Evolutionary conservation across 2,113 vertebrate genomes (phyloP), one percentile per base, ranked within the genome.

Genomic region (Eclectus roratus): DNA sequence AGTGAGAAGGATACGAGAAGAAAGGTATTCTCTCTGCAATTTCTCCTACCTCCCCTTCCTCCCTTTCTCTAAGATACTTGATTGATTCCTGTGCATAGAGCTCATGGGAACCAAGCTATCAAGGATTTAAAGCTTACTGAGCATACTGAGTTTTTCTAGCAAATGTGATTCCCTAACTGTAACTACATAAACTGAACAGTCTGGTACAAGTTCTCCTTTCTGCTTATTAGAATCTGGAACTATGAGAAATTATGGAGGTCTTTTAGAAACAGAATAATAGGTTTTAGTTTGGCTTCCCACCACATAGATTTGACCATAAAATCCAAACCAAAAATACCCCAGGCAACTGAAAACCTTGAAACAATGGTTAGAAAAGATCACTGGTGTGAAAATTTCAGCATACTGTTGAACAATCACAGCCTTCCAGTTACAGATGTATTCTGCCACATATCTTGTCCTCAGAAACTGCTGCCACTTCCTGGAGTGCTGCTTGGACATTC

Each of bases 1-100:
- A 66, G 99, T 99, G 11, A 96, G 97, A 37, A 98, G 95, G 91
- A 98, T 99, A 80, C 97, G 99, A 69, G 98, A 99, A 92, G 98
- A 99, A 97, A 99, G 99, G 99, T 99, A 96, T 64, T 82, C 2
- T 23, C 5, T 13, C 33, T 85, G 98, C 98, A 90, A 37, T 56
- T 55, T 85, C 37, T 66, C 1, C 61, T 84, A 17, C 46, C 21
- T 68, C 27, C n/a, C 17, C 20, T 80, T 66, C 27, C 23, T 90
- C 23, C 35, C 53, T 79, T 58, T 43, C 50, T 21, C 93, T 94
- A 7, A 44, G 13, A 8, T 17, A 5, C 9, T 46, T 25, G 25
- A 25, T 77, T 86, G 13, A 17, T 86, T 88, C 35, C 46, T 93
- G 17, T 44, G 13, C 11, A 4, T 12, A 58, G 17, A 53, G 24